Evolutionary conservation across 1,140 invertebrate species (phyloP), one percentile per base, ranked within the genome.

Genomic region (Drosophila dunni): DNA sequence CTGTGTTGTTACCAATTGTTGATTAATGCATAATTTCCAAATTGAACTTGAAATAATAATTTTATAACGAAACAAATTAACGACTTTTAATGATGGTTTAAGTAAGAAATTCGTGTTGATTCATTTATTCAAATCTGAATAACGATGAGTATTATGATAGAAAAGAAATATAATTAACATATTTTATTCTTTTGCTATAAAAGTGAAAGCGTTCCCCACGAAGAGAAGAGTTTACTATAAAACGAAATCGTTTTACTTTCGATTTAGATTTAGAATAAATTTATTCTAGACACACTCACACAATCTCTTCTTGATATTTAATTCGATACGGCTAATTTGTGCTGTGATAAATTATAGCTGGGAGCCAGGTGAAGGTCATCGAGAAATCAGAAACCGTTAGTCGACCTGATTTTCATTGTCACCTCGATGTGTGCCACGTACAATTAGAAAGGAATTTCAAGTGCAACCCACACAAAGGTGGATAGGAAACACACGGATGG

Each of bases 371-470:
- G 44, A 83, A 89, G 77, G 80, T 73, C 72, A 50, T 36, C 7
- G 9, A 50, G 54, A 53, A 56, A 58, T 17, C 48, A 69, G 40
- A 63, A 42, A 71, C 83, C 53, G 83, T 86, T 88, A 88, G 66
- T 10, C 88, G 83, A 86, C 83, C 83, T 69, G 77, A 78, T 79
- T 88, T 79, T 70, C 29, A 66, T 40, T 68, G 44, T 71, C 66
- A 66, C 61, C 66, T 75, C 56, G 77, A 13, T 50, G 77, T 80
- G 76, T 88, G 79, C 54, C 83, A 88, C 69, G 76, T 77, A 69
- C 83, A 88, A 78, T 89, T 89, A 89, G 84, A 89, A 84, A 78
- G 84, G 84, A 89, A 89, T 89, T 66, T 89, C 85, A 84, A 84
- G 84, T 89, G 75, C 81, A 75, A 75, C 69, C 54, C 69, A 77